phyloP scores from a whole-genome alignment of 2,113 vertebrate species.

The Prinia subflava region DNA sequence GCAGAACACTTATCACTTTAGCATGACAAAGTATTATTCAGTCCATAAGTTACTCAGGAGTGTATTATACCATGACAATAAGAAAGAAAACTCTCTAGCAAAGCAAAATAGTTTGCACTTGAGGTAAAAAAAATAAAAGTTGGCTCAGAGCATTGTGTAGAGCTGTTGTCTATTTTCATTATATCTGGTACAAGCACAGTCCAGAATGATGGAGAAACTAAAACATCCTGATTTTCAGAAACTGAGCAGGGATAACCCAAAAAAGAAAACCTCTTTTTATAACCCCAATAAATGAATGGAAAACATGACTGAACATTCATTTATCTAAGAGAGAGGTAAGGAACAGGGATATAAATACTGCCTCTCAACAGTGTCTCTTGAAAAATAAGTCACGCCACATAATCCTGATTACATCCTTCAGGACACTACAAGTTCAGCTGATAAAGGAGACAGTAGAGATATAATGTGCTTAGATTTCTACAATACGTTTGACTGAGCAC shows the following conservation, averaged over 20 bases:
- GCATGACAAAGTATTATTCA: neutral
- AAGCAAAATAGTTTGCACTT: neutral
- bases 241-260: neutral
- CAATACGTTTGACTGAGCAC: neutral
- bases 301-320: conserved; percentile 20
- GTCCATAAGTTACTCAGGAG: neutral
- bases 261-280: neutral
- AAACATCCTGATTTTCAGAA: neutral
- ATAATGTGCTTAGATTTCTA: neutral
- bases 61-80: neutral
- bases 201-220: neutral
- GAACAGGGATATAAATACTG: neutral
- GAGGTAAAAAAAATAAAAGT: neutral
- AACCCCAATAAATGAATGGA: neutral
- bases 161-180: neutral
- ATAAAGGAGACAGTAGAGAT: conserved; percentile 1
- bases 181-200: neutral
- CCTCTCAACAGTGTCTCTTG: neutral
- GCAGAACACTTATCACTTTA: neutral
- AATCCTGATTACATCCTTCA: conserved; percentile 26
- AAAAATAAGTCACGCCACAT: conserved; percentile 16
- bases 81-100: neutral
- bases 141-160: neutral
- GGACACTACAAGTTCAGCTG: neutral
- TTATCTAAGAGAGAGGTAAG: neutral